Conservation (phyloP, 2,888 invertebrate genomes). For the Digitonthophagus gazella region DNA sequence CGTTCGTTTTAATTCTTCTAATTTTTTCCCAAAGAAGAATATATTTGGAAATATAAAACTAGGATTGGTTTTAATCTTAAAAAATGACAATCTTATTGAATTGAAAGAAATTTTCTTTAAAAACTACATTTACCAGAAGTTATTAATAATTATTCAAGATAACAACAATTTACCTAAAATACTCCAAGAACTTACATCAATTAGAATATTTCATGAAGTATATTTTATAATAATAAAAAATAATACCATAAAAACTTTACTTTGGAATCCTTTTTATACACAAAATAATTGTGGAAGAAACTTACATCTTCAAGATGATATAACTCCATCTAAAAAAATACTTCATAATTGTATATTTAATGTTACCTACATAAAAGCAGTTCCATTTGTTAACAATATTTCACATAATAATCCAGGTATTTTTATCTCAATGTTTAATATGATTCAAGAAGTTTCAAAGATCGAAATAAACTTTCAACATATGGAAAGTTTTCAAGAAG, state of each 20-base stretch:
- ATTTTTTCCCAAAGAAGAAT: not conserved
- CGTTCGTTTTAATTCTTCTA: too few relatives aligned
- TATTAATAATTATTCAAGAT: not conserved
- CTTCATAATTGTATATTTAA: conserved; percentile 18
- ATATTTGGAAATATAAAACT: not conserved
- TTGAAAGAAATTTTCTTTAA: not conserved
- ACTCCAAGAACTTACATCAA: not conserved
- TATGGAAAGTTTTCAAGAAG: conserved; percentile 13
- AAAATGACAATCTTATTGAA: not conserved
- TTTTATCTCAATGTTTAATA: conserved; percentile 20
- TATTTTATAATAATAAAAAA: not conserved
- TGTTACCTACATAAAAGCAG: conserved; percentile 17
- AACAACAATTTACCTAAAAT: not conserved
- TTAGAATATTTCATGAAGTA: conserved; percentile 1
- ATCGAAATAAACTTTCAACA: conserved; percentile 14
- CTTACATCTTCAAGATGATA: not conserved
- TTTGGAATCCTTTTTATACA: conserved; percentile 4
- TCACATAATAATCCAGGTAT: conserved; percentile 12
- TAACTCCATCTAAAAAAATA: not conserved
- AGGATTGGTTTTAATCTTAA: not conserved
- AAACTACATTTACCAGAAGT: not conserved
- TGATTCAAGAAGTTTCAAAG: conserved; percentile 4
- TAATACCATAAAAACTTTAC: not conserved
- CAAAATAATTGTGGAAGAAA: not conserved
- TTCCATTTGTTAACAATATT: conserved; percentile 19